Evolutionary conservation across 2,888 invertebrate species (phyloP), one percentile per base, ranked within the genome.

Genomic region (Thecophora atra): DNA sequence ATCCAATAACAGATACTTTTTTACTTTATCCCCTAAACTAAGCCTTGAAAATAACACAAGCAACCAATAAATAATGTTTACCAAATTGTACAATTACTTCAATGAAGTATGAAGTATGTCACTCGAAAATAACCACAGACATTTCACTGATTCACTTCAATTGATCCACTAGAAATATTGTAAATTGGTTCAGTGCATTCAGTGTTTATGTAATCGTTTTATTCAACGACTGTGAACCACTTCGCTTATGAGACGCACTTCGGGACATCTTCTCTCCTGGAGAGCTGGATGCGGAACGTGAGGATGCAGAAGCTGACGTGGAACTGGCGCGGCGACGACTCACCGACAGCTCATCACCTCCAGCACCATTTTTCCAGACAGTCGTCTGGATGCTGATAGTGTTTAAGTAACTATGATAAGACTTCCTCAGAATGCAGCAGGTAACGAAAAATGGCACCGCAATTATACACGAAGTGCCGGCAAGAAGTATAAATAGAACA

Each of bases 361-460:
- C 58, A 54, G 21, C 19, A 11, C 17, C 28, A 26, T 28, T 26
- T 15, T 58, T 5, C 24, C 24, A 6, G 13, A 13, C 28, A 11
- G 0, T 11, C n/a, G 47, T 5, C 24, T 15, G 58, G 8, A 13
- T 15, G 5, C 26, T 68, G 44, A 26, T 24, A 7, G 56, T 42
- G 24, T n/a, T 56, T 52, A 70, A 52, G 37, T 70, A 19, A 73
- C 62, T 82, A 72, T 83, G 76, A 72, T 85, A 84, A 2, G 85
- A 84, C 56, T 80, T 78, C 19, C 84, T 81, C 19, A 86, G 76
- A 56, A 84, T 84, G 21, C 81, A 81, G 73, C 84, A 84, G 26
- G 83, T 86, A 63, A 78, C 78, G 47, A 85, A 72, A 73, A 85
- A 86, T 72, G 85, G 85, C 75, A 86, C 82, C 3, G 82, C 85